phyloP scores from a whole-genome alignment of 1,140 invertebrate genomes.

The Pseudomyrmex sp. region DNA sequence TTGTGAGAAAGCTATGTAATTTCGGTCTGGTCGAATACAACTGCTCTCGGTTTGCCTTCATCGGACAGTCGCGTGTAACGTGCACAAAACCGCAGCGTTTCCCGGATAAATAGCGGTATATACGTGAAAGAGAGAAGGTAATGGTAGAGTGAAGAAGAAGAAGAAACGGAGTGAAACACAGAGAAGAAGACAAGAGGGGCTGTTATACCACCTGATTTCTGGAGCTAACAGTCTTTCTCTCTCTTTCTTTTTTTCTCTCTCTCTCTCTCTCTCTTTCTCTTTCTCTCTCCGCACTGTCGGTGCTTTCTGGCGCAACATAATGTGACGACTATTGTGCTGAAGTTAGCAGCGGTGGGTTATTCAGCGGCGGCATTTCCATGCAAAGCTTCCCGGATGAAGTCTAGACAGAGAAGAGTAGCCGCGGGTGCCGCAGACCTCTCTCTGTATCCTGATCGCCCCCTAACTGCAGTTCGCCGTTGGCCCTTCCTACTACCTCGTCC shows the following conservation, averaged over 20 bases:
- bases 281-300: conserved; percentile 48
- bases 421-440: conserved; percentile 77
- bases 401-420: conserved; percentile 78
- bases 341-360: conserved; percentile 79
- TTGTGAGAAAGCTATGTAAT: conserved; percentile 1
- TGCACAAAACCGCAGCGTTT: conserved; percentile 4
- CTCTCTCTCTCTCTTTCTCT: no score
- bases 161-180: conserved; percentile 38
- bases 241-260: no score
- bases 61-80: conserved; percentile 5
- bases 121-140: conserved; percentile 10
- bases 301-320: conserved; percentile 80
- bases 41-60: neutral
- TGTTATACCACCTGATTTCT: no score
- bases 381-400: conserved; percentile 77
- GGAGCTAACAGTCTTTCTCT: no score
- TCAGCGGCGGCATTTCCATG: conserved; percentile 79
- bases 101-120: conserved; percentile 29
- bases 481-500: conserved; percentile 68
- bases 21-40: conserved; percentile 18
- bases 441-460: conserved; percentile 79
- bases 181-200: conserved; percentile 50
- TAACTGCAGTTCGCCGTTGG: conserved; percentile 76
- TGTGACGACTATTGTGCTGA: conserved; percentile 80
- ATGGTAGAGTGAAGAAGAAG: conserved; percentile 23